These are phyloP conservation scores for Montipora cactus DNA, from an alignment of 64 coral and sea anemone genomes.

Conservation along the genomic window DNA sequence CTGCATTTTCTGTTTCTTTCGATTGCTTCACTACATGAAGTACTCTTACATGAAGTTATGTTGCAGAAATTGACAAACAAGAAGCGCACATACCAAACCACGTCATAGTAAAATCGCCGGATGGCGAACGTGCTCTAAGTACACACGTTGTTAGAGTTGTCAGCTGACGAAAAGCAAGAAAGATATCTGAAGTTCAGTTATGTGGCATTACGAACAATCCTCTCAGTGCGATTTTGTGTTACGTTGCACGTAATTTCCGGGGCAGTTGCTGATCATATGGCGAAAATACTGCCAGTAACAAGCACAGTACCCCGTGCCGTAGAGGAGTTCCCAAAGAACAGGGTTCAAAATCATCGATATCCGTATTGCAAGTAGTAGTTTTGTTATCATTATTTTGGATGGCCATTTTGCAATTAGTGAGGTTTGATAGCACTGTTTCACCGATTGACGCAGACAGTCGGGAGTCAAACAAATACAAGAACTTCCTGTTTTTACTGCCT, in stretches of 20 bases:
- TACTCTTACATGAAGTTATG: no score
- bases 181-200: background rate
- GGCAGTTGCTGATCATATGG: background rate
- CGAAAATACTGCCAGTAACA: background rate
- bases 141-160: background rate
- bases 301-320: background rate
- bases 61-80: background rate
- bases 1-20: no score
- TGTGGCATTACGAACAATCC: background rate
- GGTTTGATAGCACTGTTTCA: background rate
- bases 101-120: background rate
- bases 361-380: background rate
- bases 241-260: background rate
- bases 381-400: background rate
- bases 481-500: slow-evolving; percentile 7
- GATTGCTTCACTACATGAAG: no score
- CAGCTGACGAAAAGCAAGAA: background rate
- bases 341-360: background rate
- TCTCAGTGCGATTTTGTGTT: background rate
- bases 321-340: background rate
- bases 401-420: background rate
- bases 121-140: background rate
- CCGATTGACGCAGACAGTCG: background rate
- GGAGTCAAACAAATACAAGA: background rate
- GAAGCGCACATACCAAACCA: background rate